These are phyloP conservation scores for Enhydra lutris DNA, from an alignment of 2,113 vertebrate genomes.

Conservation along the genomic window DNA sequence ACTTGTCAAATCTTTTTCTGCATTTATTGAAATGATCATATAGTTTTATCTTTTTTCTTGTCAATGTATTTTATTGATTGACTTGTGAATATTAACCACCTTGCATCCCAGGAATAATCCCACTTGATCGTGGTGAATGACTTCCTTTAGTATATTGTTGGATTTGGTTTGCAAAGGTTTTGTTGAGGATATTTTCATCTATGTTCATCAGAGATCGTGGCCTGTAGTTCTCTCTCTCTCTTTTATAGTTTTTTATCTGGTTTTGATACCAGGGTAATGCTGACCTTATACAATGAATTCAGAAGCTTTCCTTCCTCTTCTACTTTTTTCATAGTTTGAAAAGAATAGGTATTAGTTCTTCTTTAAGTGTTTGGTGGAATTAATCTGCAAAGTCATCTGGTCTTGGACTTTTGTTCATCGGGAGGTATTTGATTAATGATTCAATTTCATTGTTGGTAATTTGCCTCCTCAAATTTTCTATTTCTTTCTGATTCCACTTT, in stretches of 20 bases:
- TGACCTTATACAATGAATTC: not conserved
- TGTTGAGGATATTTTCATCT: not conserved
- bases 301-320: not conserved
- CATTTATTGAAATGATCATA: not conserved
- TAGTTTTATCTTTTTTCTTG: not conserved
- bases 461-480: not conserved
- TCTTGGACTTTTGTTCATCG: not conserved
- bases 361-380: not conserved
- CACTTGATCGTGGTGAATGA: not conserved
- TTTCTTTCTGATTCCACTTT: not conserved
- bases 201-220: not conserved
- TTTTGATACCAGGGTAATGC: not conserved
- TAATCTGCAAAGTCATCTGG: not conserved
- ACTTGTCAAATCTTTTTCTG: not conserved
- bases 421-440: not conserved
- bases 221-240: not conserved
- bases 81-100: not conserved
- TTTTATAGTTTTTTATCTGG: not conserved
- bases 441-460: not conserved
- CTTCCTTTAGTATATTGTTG: not conserved
- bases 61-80: not conserved
- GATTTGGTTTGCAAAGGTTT: not conserved
- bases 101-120: not conserved
- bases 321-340: not conserved
- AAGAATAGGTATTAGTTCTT: not conserved